Evolutionary conservation across 2,888 invertebrate genomes (phyloP).

Genomic region (Operophtera brumata): DNA sequence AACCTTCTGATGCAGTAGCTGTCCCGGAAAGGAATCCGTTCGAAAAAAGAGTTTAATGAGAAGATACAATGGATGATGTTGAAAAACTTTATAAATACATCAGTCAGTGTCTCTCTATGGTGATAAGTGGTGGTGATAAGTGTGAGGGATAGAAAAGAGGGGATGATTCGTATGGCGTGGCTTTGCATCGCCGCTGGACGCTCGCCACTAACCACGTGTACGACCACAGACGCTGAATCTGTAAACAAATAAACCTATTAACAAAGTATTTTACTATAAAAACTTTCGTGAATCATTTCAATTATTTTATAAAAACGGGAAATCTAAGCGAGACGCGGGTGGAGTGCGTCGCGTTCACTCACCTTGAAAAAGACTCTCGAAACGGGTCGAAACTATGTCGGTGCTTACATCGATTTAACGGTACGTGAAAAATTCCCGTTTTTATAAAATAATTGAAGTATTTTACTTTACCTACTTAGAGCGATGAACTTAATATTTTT

Average conservation of each 20-base stretch:
- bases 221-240: conserved; percentile 90
- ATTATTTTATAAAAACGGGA: no score
- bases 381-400: no score
- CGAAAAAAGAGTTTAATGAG: conserved; percentile 33
- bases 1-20: conserved; percentile 45
- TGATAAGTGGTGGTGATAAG: conserved; percentile 22
- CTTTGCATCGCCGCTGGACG: conserved; percentile 84
- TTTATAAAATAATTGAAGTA: no score
- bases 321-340: no score
- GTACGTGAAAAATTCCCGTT: no score
- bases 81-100: conserved; percentile 34
- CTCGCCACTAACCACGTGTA: conserved; percentile 90
- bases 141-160: conserved; percentile 29
- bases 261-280: no score
- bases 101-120: conserved; percentile 29
- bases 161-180: conserved; percentile 44
- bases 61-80: conserved; percentile 38
- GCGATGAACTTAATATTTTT: no score
- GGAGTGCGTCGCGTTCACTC: no score
- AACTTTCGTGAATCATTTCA: no score
- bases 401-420: no score
- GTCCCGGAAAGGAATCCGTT: conserved; percentile 38
- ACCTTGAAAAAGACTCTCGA: no score
- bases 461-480: no score
- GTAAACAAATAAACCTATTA: conserved; percentile 40